Evolutionary conservation across 1,140 invertebrate species (phyloP).

Genomic region (Heterodera carotae): DNA sequence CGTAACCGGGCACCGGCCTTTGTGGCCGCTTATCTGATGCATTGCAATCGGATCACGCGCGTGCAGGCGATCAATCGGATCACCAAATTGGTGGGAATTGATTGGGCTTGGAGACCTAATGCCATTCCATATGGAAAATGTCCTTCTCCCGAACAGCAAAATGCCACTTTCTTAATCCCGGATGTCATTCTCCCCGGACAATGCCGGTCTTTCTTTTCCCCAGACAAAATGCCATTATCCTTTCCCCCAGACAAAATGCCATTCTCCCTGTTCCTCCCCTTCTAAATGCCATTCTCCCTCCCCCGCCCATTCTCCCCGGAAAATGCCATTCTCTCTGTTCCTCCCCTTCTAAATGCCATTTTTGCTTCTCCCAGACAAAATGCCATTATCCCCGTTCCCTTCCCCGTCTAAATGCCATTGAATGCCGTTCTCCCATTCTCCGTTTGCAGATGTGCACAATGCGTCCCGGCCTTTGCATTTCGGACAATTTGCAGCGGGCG

Average conservation of each 20-base stretch:
- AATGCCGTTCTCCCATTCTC: neutral
- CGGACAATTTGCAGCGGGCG: slow-evolving; percentile 55
- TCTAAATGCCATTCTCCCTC: neutral
- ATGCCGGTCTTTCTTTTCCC: no score
- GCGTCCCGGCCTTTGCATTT: slow-evolving; percentile 52
- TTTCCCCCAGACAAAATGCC: neutral
- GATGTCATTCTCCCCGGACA: no score
- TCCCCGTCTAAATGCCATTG: neutral
- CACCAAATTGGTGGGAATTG: slow-evolving; percentile 36
- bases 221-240: neutral
- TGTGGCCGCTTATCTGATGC: slow-evolving; percentile 54
- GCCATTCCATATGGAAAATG: no score
- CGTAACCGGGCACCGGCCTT: slow-evolving; percentile 55
- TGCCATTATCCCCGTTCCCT: neutral
- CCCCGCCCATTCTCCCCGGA: neutral
- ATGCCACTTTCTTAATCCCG: no score
- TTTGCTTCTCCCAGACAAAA: neutral
- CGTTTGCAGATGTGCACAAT: slow-evolving; percentile 47
- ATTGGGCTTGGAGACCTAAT: no score
- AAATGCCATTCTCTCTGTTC: no score
- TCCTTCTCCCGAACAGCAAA: no score
- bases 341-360: neutral
- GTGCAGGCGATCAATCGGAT: slow-evolving; percentile 53
- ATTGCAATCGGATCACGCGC: slow-evolving; percentile 47
- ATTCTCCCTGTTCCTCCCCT: neutral